phyloP scores from a whole-genome alignment of 1,140 invertebrate genomes.

The Cyphomyrmex costatus region DNA sequence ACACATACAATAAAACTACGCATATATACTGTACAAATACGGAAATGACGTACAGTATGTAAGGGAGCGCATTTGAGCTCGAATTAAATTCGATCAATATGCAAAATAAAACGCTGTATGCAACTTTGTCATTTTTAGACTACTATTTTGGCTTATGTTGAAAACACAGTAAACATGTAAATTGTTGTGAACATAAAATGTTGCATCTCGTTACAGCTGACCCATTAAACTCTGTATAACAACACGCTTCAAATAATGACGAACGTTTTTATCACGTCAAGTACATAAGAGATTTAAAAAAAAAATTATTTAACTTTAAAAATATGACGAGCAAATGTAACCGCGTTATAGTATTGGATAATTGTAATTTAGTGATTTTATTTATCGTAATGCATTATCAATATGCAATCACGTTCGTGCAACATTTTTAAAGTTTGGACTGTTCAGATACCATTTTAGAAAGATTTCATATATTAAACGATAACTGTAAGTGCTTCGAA shows the following conservation, averaged over 20 bases:
- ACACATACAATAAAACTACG: neutral
- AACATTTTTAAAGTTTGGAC: neutral
- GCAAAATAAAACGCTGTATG: constrained; percentile 13
- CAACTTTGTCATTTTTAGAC: constrained; percentile 5
- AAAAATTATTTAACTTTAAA: neutral
- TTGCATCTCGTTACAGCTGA: neutral
- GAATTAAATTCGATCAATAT: neutral
- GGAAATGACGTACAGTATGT: constrained; percentile 19
- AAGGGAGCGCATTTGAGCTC: constrained; percentile 8
- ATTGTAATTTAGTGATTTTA: neutral
- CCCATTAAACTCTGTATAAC: neutral
- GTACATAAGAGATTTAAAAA: neutral
- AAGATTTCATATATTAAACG: neutral
- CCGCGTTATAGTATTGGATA: neutral
- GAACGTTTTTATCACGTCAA: constrained; percentile 5
- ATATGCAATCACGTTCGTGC: neutral
- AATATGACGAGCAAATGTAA: constrained; percentile 1
- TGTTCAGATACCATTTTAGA: neutral
- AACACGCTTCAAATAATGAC: neutral
- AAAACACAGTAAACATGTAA: neutral
- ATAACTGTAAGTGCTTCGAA: constrained; percentile 7
- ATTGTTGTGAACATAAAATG: neutral
- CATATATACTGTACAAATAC: constrained; percentile 15
- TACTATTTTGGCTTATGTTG: neutral
- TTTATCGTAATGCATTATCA: neutral